A percentile compares a stretch with the other conserved stretches of the same genome.
Conservation (phyloP, 1,140 invertebrate genomes). For the Drosophila oshimai region DNA sequence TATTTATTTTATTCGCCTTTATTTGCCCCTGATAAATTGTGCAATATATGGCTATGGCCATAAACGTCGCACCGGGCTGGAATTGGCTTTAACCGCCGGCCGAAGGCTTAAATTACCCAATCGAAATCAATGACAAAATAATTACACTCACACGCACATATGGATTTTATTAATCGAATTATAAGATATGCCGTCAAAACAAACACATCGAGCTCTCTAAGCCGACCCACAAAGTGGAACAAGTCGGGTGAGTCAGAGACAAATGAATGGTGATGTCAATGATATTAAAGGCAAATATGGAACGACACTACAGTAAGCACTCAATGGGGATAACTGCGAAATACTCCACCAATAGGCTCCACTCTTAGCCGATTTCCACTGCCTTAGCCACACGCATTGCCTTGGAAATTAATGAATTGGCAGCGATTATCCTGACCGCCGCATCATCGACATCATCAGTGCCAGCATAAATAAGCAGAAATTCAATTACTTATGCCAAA, state of each 20-base stretch:
- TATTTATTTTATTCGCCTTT: constrained; percentile 76
- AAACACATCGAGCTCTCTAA: constrained; percentile 52
- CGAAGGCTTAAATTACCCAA: constrained; percentile 50
- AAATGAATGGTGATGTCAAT: constrained; percentile 69
- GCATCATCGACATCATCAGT: constrained; percentile 63
- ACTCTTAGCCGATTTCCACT: constrained; percentile 1
- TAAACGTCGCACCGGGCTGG: constrained; percentile 47
- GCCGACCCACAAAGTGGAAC: constrained; percentile 43
- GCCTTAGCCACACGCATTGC: constrained; percentile 20
- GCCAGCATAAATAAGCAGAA: constrained; percentile 68
- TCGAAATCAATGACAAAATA: constrained; percentile 55
- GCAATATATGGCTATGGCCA: constrained; percentile 67
- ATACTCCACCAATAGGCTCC: not conserved
- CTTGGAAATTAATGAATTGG: constrained; percentile 70
- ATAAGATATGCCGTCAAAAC: constrained; percentile 77
- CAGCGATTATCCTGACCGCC: constrained; percentile 70
- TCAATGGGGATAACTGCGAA: not conserved
- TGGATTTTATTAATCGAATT: constrained; percentile 68
- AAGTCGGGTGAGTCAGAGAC: constrained; percentile 55
- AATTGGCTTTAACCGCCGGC: constrained; percentile 58
- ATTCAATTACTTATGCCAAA: constrained; percentile 81
- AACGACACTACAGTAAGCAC: constrained; percentile 19
- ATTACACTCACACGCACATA: constrained; percentile 32
- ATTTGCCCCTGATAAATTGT: constrained; percentile 77
- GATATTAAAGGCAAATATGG: constrained; percentile 76